Evolutionary conservation across 2,113 vertebrate species (phyloP).

Genomic region (Tetrax tetrax): DNA sequence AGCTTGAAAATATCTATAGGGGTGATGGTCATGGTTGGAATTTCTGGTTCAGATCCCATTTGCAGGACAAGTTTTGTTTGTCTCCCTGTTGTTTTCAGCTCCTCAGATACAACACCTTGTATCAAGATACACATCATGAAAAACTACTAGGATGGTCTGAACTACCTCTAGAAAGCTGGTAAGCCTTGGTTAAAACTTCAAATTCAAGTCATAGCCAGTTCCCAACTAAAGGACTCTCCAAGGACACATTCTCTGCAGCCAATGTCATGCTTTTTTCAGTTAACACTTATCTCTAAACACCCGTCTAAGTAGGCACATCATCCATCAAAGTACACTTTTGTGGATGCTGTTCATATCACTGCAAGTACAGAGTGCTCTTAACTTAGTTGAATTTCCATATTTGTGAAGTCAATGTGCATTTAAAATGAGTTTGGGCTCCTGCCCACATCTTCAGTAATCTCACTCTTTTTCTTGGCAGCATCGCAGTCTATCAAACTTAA

Average conservation of each 20-base stretch:
- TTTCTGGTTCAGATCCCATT: not conserved
- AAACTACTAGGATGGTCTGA: not conserved
- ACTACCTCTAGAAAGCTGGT: not conserved
- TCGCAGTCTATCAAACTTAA: not conserved
- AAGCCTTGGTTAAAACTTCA: not conserved
- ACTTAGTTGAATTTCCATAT: constrained; percentile 1
- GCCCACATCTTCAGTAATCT: not conserved
- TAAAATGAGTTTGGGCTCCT: not conserved
- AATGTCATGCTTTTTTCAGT: not conserved
- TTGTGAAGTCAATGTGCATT: not conserved
- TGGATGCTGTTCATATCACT: not conserved
- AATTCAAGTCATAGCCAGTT: not conserved
- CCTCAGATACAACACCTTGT: not conserved
- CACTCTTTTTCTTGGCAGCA: not conserved
- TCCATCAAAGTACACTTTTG: not conserved
- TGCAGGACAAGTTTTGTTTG: not conserved
- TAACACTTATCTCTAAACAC: not conserved
- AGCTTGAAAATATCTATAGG: not conserved
- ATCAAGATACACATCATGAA: not conserved
- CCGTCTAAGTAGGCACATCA: not conserved
- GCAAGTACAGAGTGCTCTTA: not conserved
- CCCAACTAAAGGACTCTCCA: not conserved
- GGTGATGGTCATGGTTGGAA: not conserved
- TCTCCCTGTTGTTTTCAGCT: not conserved
- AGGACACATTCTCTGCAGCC: not conserved